phyloP scores from a whole-genome alignment of 2,797 vertebrate species.

The Notamacropus eugenii region DNA sequence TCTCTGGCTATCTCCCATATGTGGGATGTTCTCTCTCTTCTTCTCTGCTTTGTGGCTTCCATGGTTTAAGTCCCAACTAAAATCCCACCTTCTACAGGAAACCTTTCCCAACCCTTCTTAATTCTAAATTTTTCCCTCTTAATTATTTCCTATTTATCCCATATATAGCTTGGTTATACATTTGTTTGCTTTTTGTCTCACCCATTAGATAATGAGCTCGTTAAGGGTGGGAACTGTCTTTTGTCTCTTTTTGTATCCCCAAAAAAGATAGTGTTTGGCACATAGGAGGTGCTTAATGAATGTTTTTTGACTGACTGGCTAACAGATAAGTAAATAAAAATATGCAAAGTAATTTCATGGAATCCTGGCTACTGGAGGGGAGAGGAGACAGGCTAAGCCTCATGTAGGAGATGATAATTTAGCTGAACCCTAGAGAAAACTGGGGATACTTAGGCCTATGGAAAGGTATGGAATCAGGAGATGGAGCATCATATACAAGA shows the following conservation, averaged over 20 bases:
- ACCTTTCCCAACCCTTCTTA: background rate
- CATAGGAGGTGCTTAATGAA: background rate
- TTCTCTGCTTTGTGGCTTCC: background rate
- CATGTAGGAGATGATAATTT: background rate
- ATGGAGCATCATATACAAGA: background rate
- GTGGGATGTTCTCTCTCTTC: background rate
- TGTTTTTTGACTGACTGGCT: background rate
- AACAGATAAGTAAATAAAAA: background rate
- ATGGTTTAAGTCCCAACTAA: background rate
- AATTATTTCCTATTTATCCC: background rate
- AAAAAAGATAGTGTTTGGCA: background rate
- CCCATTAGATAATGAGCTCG: background rate
- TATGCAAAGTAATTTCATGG: background rate
- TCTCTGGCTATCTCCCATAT: background rate
- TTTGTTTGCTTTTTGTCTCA: background rate
- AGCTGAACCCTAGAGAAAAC: background rate
- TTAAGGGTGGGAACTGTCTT: background rate
- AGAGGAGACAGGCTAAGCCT: background rate
- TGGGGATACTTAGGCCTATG: background rate
- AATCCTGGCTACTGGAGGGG: background rate
- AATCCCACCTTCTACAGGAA: background rate
- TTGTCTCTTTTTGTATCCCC: background rate
- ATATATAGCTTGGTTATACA: background rate
- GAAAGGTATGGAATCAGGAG: background rate
- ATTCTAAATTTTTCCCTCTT: background rate